Conservation (phyloP, 2,888 invertebrate genomes). For the Ellobium chinense region DNA sequence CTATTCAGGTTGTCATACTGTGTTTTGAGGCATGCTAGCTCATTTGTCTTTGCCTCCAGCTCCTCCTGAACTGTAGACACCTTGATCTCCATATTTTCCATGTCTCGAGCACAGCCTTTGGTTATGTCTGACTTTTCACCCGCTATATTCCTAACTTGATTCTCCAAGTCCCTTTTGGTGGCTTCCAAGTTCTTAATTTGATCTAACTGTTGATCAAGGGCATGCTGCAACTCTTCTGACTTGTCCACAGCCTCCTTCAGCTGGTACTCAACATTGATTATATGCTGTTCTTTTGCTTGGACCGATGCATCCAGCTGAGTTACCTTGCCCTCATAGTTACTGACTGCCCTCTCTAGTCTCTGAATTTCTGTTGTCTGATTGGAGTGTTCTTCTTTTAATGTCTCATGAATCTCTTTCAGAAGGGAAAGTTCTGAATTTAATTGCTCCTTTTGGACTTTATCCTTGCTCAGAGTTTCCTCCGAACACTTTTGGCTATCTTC, state of each 20-base stretch:
- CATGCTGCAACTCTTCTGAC: slow-evolving; percentile 13
- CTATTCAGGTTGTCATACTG: slow-evolving; percentile 30
- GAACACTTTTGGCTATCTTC: background rate
- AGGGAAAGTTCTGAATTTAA: background rate
- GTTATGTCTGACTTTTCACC: slow-evolving; percentile 11
- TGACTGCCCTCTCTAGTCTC: background rate
- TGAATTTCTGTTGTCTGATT: background rate
- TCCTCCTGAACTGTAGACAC: slow-evolving; percentile 8
- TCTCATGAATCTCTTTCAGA: background rate
- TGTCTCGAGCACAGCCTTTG: slow-evolving; percentile 3
- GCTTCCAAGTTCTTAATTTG: slow-evolving; percentile 29
- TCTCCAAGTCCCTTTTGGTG: slow-evolving; percentile 28
- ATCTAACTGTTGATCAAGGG: slow-evolving; percentile 10
- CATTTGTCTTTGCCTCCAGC: slow-evolving; percentile 2
- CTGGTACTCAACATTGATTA: slow-evolving; percentile 37
- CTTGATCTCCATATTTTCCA: background rate
- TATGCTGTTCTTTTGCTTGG: slow-evolving; percentile 13
- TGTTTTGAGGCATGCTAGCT: slow-evolving; percentile 21
- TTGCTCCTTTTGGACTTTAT: background rate
- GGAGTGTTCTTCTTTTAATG: background rate
- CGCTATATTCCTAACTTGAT: slow-evolving; percentile 19
- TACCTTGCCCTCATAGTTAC: background rate
- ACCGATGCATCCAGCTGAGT: background rate
- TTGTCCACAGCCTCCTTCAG: slow-evolving; percentile 27
- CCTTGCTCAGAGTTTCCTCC: background rate